Percentiles rank a stretch among this genome's conserved stretches.
phyloP scores from a whole-genome alignment of 2,888 invertebrate genomes.

The Dysmachus trigonus region DNA sequence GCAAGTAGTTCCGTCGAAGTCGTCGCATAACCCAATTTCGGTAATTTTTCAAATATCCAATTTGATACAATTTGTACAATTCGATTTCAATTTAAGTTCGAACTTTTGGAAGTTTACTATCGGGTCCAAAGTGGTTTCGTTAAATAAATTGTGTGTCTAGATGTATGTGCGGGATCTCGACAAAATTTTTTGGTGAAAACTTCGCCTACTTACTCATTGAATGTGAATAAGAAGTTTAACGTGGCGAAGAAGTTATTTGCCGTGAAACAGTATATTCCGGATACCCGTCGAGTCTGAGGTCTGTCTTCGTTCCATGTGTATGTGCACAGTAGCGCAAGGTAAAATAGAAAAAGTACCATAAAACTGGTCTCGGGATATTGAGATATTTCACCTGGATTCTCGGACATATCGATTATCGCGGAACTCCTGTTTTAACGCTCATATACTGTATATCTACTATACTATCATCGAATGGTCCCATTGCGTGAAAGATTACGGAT shows the following conservation, averaged over 20 bases:
- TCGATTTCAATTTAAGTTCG: background rate
- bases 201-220: slow-evolving; percentile 52
- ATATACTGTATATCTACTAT: too few species aligned
- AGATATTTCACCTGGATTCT: slow-evolving; percentile 36
- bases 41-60: background rate
- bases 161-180: background rate
- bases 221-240: slow-evolving; percentile 48
- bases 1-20: background rate
- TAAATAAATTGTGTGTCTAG: background rate
- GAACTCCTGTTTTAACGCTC: background rate
- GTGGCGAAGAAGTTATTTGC: slow-evolving; percentile 12
- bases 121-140: background rate
- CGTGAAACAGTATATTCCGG: slow-evolving; percentile 41
- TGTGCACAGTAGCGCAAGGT: background rate
- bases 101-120: background rate
- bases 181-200: slow-evolving; percentile 48
- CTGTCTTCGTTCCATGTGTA: background rate
- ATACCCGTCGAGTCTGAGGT: slow-evolving; percentile 2
- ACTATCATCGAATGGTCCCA: background rate
- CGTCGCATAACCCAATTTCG: slow-evolving; percentile 21
- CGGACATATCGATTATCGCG: slow-evolving; percentile 42
- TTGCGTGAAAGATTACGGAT: slow-evolving; percentile 22
- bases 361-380: slow-evolving; percentile 16
- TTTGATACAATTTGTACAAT: background rate
- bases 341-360: background rate